These are phyloP conservation scores for Ochotona curzoniae DNA, from an alignment of 2,113 vertebrate species.

Conservation along the genomic window DNA sequence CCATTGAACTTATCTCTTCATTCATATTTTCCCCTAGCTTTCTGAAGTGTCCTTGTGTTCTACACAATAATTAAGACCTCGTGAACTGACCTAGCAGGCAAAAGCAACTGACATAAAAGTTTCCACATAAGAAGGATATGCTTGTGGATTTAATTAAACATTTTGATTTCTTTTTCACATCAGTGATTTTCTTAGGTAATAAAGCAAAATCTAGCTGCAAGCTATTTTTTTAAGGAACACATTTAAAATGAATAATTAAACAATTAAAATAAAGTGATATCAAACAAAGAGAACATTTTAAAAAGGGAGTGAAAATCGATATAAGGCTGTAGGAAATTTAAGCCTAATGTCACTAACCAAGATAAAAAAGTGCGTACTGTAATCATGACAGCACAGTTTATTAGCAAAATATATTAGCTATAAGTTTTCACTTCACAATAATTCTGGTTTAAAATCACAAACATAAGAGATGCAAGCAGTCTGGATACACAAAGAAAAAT, in stretches of 20 bases:
- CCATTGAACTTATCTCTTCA: no score
- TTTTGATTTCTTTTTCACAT: not conserved
- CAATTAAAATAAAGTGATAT: not conserved
- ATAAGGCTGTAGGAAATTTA: not conserved
- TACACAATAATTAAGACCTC: not conserved
- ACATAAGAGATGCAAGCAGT: not conserved
- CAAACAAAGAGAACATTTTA: not conserved
- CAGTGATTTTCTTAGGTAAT: not conserved
- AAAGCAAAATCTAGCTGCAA: constrained; percentile 3
- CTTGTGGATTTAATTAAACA: not conserved
- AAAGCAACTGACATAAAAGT: not conserved
- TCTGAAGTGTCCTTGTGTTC: not conserved
- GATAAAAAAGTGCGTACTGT: not conserved
- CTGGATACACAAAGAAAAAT: not conserved
- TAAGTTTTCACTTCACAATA: not conserved
- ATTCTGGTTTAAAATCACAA: not conserved
- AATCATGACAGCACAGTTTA: not conserved
- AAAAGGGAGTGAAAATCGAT: not conserved
- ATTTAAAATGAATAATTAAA: constrained; percentile 34
- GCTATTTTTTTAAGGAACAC: not conserved
- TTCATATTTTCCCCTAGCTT: no score
- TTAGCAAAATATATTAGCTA: not conserved
- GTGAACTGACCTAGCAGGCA: not conserved
- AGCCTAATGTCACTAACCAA: not conserved
- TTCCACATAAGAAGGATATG: not conserved